phyloP scores from a whole-genome alignment of 2,797 vertebrate species.

The Hylomyscus alleni region DNA sequence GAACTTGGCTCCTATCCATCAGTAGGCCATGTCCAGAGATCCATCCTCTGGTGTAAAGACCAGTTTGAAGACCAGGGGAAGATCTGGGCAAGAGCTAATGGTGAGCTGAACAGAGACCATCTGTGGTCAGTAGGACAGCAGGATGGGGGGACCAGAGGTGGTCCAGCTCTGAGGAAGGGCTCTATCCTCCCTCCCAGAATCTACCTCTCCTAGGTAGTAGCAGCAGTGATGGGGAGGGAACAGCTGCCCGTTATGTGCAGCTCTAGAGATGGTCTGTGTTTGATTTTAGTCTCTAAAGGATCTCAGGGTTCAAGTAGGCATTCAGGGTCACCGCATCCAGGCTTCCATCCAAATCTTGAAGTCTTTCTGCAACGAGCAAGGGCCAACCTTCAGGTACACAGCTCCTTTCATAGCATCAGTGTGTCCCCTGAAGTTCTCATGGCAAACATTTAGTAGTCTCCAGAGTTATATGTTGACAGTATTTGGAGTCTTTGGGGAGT shows the following conservation, averaged over 20 bases:
- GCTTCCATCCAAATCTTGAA: not conserved
- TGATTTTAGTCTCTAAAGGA: not conserved
- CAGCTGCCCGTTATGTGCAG: too few species aligned
- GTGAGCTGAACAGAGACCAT: not conserved
- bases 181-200: not conserved
- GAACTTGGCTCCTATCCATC: not conserved
- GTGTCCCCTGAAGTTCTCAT: not conserved
- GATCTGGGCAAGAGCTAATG: not conserved
- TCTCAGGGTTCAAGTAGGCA: not conserved
- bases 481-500: not conserved
- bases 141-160: too few species aligned
- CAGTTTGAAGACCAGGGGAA: not conserved
- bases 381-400: accelerated
- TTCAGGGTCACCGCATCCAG: not conserved
- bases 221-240: not conserved
- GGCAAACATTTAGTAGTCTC: not conserved
- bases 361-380: not conserved
- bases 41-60: not conserved
- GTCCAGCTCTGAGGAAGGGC: not conserved
- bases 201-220: not conserved
- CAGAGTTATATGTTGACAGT: not conserved
- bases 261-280: not conserved
- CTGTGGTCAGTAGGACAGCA: not conserved
- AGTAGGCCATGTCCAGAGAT: not conserved
- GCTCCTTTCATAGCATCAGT: not conserved